Conservation (phyloP, 2,797 vertebrate genomes). For the Pangasius mekongensis region DNA sequence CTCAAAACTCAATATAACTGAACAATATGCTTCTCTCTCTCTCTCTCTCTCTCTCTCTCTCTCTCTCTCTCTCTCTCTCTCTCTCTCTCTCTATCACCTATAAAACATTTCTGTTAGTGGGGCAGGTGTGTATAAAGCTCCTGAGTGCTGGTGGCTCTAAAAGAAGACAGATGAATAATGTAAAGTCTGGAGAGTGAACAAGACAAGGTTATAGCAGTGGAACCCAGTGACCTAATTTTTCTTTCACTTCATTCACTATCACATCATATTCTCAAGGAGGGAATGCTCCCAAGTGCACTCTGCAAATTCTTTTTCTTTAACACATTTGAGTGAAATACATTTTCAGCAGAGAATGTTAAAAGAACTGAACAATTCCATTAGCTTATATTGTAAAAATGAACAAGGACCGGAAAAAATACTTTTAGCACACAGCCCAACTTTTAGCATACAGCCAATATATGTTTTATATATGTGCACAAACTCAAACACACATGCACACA, state of each 20-base stretch:
- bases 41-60: slow-evolving; percentile 2
- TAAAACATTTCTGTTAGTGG: slow-evolving; percentile 52
- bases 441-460: background rate
- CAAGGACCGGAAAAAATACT: background rate
- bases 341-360: background rate
- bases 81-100: slow-evolving; percentile 31
- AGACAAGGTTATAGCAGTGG: slow-evolving; percentile 62
- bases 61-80: background rate
- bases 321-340: slow-evolving; percentile 4
- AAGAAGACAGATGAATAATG: slow-evolving; percentile 73
- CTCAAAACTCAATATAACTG: background rate
- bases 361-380: background rate
- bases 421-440: background rate
- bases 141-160: slow-evolving; percentile 47
- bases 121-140: slow-evolving; percentile 25
- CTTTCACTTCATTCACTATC: slow-evolving; percentile 26
- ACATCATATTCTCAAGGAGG: slow-evolving; percentile 21
- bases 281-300: slow-evolving; percentile 14
- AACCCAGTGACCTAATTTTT: slow-evolving; percentile 74
- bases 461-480: background rate
- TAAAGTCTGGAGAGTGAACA: slow-evolving; percentile 62
- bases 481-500: background rate
- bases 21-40: background rate
- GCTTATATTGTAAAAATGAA: background rate
- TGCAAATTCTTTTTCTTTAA: background rate